Base-by-base conservation (phyloP, 2,113 vertebrate genomes). In the Emydura subglobosa region DNA sequence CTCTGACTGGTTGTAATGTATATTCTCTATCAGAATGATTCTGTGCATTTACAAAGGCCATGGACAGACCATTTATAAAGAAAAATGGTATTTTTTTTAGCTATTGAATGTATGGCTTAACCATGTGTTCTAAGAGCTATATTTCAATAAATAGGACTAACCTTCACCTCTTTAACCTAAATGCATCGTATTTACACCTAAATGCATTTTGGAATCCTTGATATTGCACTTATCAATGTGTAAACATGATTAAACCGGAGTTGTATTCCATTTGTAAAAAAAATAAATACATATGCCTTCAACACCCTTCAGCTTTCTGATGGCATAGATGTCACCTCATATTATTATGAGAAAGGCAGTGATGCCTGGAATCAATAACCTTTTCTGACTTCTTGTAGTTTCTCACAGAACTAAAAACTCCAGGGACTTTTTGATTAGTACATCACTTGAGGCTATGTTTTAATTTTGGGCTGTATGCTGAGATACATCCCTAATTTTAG, bases 181-280 rank as follows among this genome's bases (percentile, higher is more conserved):
- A 94, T 54, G 42, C 47, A 91, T 92, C 74, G 65, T 74, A 51
- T 84, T 93, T 79, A 79, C 4, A 1, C 53, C 74, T 79, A 4
- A 0, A 22, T 47, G 76, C 79, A 34, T 89, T 95, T 91, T 87
- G 54, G 25, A 93, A 96, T 89, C 79, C 81, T 83, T 84, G 61
- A 72, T 57, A 51, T 2, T 31, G 31, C 53, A 68, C 74, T 82
- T 94, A 74, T 17, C 94, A 89, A 95, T 27, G 68, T 65, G 44
- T 91, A 95, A 95, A 92, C 93, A 88, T 82, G 92, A 90, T 50
- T 96, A 50, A 59, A 50, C 44, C 79, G 74, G 84, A 95, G 85
- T 68, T 95, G 39, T 85, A 55, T 91, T 93, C 85, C 44, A 83
- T 89, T 92, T 95, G 90, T 54, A 83, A 91, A 68, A 91, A 65